A percentile compares a stretch with the other conserved stretches of the same genome.
Evolutionary conservation across 2,888 invertebrate genomes (phyloP).

Genomic region (Pristionchus fissidentatus): DNA sequence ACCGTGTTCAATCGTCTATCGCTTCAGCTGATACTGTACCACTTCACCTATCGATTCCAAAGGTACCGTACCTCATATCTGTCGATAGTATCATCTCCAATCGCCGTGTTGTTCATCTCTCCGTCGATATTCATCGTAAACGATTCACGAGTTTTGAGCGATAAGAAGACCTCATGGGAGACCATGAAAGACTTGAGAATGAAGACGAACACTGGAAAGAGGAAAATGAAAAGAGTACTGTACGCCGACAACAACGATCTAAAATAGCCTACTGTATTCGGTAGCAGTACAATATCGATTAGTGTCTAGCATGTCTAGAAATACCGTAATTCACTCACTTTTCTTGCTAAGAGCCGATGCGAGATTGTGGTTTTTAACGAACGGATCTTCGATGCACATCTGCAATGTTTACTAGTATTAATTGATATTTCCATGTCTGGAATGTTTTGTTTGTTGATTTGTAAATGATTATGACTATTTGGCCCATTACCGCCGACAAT

Average conservation of each 20-base stretch:
- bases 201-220: constrained; percentile 61
- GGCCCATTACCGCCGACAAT: no score
- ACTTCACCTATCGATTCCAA: no score
- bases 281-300: neutral
- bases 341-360: constrained; percentile 78
- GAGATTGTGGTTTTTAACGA: constrained; percentile 80
- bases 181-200: constrained; percentile 50
- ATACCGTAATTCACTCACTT: constrained; percentile 50
- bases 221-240: no score
- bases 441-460: no score
- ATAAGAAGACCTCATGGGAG: constrained; percentile 56
- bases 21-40: no score
- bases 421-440: no score
- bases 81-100: neutral
- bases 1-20: no score
- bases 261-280: neutral
- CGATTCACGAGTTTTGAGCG: neutral
- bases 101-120: neutral
- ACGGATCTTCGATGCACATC: constrained; percentile 82
- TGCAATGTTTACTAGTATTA: constrained; percentile 57
- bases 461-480: no score
- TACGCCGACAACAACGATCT: neutral
- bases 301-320: neutral
- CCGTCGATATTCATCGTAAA: neutral
- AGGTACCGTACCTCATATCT: neutral